These are phyloP conservation scores for Metellina segmentata DNA, from an alignment of 2,888 invertebrate genomes.

Conservation along the genomic window DNA sequence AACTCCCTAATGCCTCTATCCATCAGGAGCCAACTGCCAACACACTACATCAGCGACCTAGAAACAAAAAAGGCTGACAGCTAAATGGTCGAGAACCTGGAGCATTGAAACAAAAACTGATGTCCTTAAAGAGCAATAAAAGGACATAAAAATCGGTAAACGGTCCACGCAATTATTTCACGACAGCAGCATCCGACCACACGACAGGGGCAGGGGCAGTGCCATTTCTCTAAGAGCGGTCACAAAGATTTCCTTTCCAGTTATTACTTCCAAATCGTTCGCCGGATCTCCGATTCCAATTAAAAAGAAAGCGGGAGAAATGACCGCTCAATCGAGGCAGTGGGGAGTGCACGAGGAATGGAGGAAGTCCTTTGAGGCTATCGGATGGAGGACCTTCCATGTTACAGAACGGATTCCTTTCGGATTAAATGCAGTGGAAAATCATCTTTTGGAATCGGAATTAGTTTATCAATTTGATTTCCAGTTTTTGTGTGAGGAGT, in stretches of 20 bases:
- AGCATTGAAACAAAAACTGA: slow-evolving; percentile 11
- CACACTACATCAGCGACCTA: not conserved
- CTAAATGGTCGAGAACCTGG: not conserved
- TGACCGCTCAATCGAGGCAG: not conserved
- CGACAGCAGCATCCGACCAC: not conserved
- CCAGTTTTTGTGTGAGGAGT: too few species aligned
- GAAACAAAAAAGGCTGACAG: not conserved
- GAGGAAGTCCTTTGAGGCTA: too few species aligned
- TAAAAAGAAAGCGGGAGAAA: slow-evolving; percentile 10
- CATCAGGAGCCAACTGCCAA: not conserved
- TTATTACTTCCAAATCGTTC: slow-evolving; percentile 29
- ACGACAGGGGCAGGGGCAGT: too few species aligned
- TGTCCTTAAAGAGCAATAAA: slow-evolving; percentile 24
- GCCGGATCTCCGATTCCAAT: slow-evolving; percentile 13
- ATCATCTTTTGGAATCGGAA: too few species aligned
- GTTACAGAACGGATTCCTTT: too few species aligned
- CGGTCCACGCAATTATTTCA: slow-evolving; percentile 25
- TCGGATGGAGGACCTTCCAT: too few species aligned
- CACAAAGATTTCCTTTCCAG: slow-evolving; percentile 1
- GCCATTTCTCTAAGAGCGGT: not conserved
- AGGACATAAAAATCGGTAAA: slow-evolving; percentile 28
- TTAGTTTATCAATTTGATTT: too few species aligned
- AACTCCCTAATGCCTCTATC: not conserved
- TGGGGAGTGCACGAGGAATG: too few species aligned
- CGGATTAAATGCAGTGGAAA: too few species aligned